phyloP scores from a whole-genome alignment of 1,140 invertebrate species.

The Philopotamus ludificatus region DNA sequence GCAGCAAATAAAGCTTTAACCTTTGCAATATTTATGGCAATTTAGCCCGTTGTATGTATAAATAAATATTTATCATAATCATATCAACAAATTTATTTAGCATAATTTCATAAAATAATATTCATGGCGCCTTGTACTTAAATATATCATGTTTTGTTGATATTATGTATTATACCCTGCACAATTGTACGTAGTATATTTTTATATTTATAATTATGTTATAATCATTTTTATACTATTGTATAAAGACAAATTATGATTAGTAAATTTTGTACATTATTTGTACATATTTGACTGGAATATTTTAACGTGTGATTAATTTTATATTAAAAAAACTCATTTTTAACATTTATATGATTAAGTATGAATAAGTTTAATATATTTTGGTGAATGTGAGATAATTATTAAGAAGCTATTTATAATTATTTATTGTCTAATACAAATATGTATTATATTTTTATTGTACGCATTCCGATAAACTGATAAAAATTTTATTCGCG shows the following conservation, averaged over 20 bases:
- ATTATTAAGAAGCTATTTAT: too few relatives aligned
- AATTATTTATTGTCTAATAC: too few relatives aligned
- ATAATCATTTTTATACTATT: background rate
- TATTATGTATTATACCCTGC: background rate
- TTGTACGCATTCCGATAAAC: too few relatives aligned
- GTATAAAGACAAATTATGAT: background rate
- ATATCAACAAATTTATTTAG: background rate
- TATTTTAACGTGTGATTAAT: background rate
- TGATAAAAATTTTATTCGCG: too few relatives aligned
- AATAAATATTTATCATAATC: background rate
- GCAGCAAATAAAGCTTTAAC: background rate
- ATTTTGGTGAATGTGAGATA: too few relatives aligned
- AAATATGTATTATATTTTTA: too few relatives aligned
- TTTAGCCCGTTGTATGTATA: background rate
- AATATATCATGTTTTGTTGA: background rate
- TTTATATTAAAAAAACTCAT: background rate
- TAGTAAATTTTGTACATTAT: background rate
- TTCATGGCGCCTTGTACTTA: background rate
- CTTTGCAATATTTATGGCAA: background rate
- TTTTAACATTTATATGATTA: background rate
- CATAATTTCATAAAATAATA: background rate
- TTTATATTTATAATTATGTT: constrained; percentile 14
- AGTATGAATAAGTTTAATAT: background rate
- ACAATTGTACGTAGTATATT: constrained; percentile 5
- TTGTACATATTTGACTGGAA: background rate